Base-by-base conservation (phyloP, 2,888 invertebrate species). In the Prosopocoilus inquinatus region DNA sequence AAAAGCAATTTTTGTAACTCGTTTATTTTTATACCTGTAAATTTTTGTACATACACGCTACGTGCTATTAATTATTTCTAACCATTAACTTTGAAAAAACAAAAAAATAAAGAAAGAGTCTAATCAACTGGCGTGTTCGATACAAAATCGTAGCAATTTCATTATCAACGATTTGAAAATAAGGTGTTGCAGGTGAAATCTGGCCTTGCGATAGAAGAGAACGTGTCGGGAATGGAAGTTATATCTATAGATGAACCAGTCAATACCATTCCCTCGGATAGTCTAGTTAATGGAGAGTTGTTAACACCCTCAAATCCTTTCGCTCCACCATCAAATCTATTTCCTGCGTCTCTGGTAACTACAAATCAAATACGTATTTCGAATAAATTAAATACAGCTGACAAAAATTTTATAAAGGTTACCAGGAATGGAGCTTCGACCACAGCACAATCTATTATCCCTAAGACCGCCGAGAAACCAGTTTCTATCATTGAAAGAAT, bases 401-500 rank as follows among this genome's bases (percentile, higher is more conserved):
- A 47, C 35, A 35, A 43, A 54, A 44, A 47, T 46, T 53, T 53
- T 55, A 39, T 55, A 36, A 61, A 61, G 59, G 61, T 54, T 33
- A 54, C 60, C 55, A 61, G 55, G 54, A 58, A 52, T 38, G 57
- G 52, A 43, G 28, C 38, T 34, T 47, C 53, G 16, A 53, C 50
- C 13, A 38, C 46, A 48, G 36, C 52, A 45, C 46, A 51, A 39
- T 9, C 33, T n/a, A 38, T 34, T 53, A 13, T 16, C 41, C 9
- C 41, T 15, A 47, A 47, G 47, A 47, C 56, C 11, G 39, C 50
- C 38, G 52, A 56, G 47, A 56, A 50, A 34, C 65, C 72, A 36
- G 66, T 72, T 12, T 76, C 76, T 12, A 74, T 77, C 55, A 74
- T 77, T 39, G 77, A 77, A 64, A 68, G 74, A 67, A 76, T 77